Evolutionary conservation across 2,888 invertebrate species (phyloP), one percentile per base, ranked within the genome.

Genomic region (Drosophila kanekoi): DNA sequence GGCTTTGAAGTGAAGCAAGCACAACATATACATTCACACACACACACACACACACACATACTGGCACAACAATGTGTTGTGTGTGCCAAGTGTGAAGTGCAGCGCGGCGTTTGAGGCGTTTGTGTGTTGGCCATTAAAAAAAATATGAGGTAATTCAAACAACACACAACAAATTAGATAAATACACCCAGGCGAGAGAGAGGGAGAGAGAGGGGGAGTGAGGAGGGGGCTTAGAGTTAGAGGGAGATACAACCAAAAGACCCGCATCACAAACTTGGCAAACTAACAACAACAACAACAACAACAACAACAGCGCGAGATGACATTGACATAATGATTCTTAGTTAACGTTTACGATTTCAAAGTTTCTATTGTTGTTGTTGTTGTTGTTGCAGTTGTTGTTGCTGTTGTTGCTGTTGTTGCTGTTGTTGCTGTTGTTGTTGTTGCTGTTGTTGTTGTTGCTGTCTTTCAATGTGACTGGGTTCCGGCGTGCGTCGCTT

Each of bases 301-400:
- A n/a, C 47, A 61, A 47, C 38, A 66, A 40, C 51, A 67, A 70
- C 62, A 65, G 59, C 43, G 73, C 51, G 67, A 60, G 51, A 58
- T 82, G 82, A 88, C 83, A 88, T 86, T 83, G 83, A 83, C 88
- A 83, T 83, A 83, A 83, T 83, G 83, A 86, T 83, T 83, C 83
- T 83, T 82, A 82, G 88, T 73, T 77, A 78, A 59, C 64, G 77
- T 79, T 79, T 73, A 79, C 81, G 73, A 79, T 77, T 77, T 80
- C 77, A 78, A 66, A 64, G 72, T 72, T 68, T 65, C 52, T 54
- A 14, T 48, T 73, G 41, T 71, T 62, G 71, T 61, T 51, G 32
- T 8, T 63, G 18, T 47, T 45, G 41, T 41, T 44, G 18, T 20
- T 49, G 16, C 38, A 43, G 14, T 48, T 57, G 35, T n/a, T 51